Evolutionary conservation across 2,797 vertebrate genomes (phyloP).

Genomic region (Sylvia borin): DNA sequence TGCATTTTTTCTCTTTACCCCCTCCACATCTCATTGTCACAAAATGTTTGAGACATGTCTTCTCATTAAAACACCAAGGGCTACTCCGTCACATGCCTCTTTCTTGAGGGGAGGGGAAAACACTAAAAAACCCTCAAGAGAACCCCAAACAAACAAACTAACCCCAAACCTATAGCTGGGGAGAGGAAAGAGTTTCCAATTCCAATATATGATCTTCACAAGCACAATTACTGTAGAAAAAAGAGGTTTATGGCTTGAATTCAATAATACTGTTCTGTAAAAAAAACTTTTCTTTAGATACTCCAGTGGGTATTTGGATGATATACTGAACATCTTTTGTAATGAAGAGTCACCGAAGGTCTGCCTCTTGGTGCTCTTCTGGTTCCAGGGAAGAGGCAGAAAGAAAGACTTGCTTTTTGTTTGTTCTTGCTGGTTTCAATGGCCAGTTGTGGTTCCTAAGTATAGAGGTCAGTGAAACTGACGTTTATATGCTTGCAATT

Average conservation of each 20-base stretch:
- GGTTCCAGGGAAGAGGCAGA: not conserved
- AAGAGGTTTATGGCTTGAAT: not conserved
- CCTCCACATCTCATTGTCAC: not conserved
- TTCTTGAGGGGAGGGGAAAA: not conserved
- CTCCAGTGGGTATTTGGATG: not conserved
- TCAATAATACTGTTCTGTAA: not conserved
- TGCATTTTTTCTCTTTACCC: not conserved
- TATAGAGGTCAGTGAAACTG: not conserved
- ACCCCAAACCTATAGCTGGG: fast-evolving
- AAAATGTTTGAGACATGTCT: not conserved
- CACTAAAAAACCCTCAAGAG: not conserved
- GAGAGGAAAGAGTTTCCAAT: not conserved
- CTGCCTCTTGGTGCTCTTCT: not conserved
- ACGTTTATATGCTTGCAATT: not conserved
- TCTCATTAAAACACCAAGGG: not conserved
- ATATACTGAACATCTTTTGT: not conserved
- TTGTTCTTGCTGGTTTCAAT: not conserved
- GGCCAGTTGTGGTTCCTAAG: not conserved
- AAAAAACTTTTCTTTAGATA: not conserved
- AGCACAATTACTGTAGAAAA: not conserved
- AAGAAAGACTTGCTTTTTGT: not conserved
- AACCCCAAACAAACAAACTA: not conserved
- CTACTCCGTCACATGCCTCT: not conserved
- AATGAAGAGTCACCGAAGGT: not conserved
- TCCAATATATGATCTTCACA: not conserved